Percentiles rank a stretch among this genome's conserved stretches.
These are phyloP conservation scores for Diadema setosum DNA, from an alignment of 35 echinoderm and acorn worm genomes.

Conservation along the genomic window DNA sequence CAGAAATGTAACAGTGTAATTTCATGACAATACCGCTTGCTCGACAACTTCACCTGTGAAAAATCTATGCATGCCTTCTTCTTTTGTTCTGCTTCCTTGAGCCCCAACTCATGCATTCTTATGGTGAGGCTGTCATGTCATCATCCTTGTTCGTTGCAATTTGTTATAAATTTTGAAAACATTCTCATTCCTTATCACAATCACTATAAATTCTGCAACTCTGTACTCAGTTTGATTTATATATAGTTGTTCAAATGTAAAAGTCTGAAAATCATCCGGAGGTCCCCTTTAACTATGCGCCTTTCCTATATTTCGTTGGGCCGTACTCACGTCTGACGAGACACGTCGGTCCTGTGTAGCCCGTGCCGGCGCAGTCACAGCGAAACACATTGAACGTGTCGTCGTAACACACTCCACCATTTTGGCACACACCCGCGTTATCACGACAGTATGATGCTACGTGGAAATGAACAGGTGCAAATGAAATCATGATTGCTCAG, in stretches of 20 bases:
- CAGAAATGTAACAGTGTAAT: too few relatives aligned
- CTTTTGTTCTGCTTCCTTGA: too few relatives aligned
- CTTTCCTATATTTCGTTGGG: too few relatives aligned
- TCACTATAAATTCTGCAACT: neutral
- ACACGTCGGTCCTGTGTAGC: neutral
- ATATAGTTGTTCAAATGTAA: neutral
- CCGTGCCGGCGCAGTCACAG: neutral
- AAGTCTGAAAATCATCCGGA: neutral
- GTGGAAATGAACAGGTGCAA: neutral
- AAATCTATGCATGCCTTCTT: too few relatives aligned
- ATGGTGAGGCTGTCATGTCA: too few relatives aligned
- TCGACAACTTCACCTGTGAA: too few relatives aligned
- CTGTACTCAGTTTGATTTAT: neutral
- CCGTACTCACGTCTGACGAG: neutral
- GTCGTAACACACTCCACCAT: neutral
- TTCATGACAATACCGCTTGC: too few relatives aligned
- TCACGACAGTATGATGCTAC: neutral
- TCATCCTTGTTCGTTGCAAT: neutral
- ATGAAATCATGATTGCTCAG: neutral
- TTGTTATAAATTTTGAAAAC: neutral
- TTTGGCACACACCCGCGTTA: neutral
- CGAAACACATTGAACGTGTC: neutral
- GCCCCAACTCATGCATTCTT: too few relatives aligned
- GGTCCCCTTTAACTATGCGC: neutral
- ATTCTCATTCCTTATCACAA: neutral